Evolutionary conservation across 2,888 invertebrate species (phyloP).

Genomic region (Suillia variegata): DNA sequence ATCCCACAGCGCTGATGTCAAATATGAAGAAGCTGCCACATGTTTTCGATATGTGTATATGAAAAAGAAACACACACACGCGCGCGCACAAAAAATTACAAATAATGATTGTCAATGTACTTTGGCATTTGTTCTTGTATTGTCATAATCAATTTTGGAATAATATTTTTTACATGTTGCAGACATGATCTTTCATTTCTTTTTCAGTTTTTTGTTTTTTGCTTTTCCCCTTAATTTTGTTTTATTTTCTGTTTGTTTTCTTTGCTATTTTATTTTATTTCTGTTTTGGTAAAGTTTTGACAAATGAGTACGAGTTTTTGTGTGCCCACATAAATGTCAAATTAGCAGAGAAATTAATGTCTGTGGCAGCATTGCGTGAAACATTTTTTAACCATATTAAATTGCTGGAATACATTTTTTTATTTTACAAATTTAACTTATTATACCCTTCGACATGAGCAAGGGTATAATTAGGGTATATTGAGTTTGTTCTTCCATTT

Average conservation of each 20-base stretch:
- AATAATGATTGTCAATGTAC: conserved; percentile 17
- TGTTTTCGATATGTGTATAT: too few species aligned
- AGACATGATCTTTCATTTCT: not conserved
- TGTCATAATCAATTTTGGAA: conserved; percentile 17
- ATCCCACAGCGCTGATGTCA: too few species aligned
- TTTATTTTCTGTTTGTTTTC: too few species aligned
- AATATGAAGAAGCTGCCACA: too few species aligned
- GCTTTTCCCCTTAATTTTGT: too few species aligned
- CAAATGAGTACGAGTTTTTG: not conserved
- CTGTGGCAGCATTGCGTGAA: not conserved
- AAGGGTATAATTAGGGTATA: too few species aligned
- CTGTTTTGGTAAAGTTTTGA: not conserved
- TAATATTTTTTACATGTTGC: conserved; percentile 1
- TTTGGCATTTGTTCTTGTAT: conserved; percentile 18
- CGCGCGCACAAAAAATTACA: not conserved
- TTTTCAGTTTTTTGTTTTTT: not conserved
- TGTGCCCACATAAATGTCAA: not conserved
- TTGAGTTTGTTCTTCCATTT: too few species aligned
- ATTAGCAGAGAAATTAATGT: not conserved
- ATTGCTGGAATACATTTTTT: too few species aligned
- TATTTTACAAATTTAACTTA: too few species aligned
- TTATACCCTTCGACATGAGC: too few species aligned
- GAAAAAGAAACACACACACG: too few species aligned
- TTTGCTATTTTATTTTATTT: too few species aligned
- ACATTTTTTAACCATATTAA: not conserved